Evolutionary conservation across 2,113 vertebrate genomes (phyloP).

Genomic region (Scalopus aquaticus): DNA sequence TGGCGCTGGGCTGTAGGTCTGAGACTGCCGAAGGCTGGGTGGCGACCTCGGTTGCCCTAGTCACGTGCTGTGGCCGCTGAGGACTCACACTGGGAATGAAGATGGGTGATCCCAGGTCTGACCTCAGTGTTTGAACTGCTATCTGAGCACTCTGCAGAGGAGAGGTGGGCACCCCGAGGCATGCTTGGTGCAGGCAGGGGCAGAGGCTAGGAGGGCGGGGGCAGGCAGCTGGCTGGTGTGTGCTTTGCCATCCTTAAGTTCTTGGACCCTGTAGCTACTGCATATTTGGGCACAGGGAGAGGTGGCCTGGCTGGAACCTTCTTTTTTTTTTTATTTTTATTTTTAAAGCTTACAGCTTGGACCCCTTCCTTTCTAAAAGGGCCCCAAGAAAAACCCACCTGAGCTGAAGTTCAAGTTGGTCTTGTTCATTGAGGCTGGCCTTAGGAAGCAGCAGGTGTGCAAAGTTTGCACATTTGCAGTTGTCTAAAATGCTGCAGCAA

Average conservation of each 20-base stretch:
- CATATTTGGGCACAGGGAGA: not conserved
- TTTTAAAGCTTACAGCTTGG: not conserved
- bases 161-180: too few species aligned
- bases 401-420: not conserved
- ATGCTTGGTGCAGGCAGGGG: not conserved
- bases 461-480: not conserved
- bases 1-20: not conserved
- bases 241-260: not conserved
- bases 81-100: not conserved
- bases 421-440: not conserved
- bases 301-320: not conserved
- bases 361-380: not conserved
- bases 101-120: not conserved
- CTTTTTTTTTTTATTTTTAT: too few species aligned
- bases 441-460: not conserved
- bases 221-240: not conserved
- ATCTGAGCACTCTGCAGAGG: not conserved
- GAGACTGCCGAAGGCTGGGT: not conserved
- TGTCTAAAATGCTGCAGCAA: not conserved
- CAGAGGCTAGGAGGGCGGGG: not conserved
- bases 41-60: not conserved
- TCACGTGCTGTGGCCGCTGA: not conserved
- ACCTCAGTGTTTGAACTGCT: not conserved
- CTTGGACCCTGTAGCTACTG: fast-evolving
- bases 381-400: not conserved